These are phyloP conservation scores for Sinocyclocheilus anophthalmus DNA, from an alignment of 2,113 vertebrate species.

Conservation along the genomic window DNA sequence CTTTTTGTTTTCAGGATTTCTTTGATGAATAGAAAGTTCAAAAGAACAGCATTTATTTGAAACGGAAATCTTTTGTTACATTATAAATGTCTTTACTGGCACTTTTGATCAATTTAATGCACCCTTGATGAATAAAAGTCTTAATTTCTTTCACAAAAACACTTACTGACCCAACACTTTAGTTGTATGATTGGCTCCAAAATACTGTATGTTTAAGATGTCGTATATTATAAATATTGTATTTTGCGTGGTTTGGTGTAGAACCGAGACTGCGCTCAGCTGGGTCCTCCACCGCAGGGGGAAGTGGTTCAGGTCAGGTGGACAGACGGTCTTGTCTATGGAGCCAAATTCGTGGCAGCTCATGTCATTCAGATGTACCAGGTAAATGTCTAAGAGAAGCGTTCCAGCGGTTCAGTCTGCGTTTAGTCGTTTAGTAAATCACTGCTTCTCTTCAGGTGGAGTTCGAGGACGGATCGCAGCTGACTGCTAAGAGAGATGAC, in stretches of 20 bases:
- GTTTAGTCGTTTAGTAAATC: background rate
- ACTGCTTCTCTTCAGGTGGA: constrained; percentile 81
- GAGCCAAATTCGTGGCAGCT: constrained; percentile 94
- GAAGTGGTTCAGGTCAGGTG: constrained; percentile 97
- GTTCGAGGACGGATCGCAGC: constrained; percentile 96
- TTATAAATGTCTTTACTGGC: background rate
- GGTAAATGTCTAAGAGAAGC: constrained; percentile 70
- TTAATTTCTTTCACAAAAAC: too few species aligned
- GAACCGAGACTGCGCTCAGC: constrained; percentile 90
- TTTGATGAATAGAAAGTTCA: background rate
- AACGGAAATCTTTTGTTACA: background rate
- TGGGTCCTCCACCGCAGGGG: constrained; percentile 89
- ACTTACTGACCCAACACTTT: background rate
- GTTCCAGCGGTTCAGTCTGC: background rate
- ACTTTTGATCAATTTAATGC: background rate
- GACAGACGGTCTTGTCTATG: constrained; percentile 95
- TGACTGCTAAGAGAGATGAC: constrained; percentile 94
- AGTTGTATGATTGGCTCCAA: background rate
- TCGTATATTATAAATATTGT: background rate
- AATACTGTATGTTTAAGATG: background rate
- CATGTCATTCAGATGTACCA: constrained; percentile 97
- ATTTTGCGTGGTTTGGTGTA: constrained; percentile 51
- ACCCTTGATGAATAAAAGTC: background rate
- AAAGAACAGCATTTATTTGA: background rate
- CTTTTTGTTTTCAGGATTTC: too few species aligned